Percentiles rank a stretch among this genome's conserved stretches.
These are phyloP conservation scores for Siphamia tubifer DNA, from an alignment of 2,113 vertebrate genomes.

Conservation along the genomic window DNA sequence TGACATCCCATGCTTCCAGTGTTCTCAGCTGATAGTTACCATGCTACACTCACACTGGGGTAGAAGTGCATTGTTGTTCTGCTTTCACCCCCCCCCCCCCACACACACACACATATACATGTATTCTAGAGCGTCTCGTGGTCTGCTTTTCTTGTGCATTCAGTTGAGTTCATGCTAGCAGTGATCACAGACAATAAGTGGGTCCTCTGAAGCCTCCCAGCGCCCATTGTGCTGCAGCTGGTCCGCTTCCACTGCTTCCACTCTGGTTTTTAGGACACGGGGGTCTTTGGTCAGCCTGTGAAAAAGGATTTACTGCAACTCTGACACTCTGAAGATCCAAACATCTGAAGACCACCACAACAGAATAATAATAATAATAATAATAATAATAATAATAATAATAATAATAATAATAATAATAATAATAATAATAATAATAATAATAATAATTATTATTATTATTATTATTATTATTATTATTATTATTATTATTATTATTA, in stretches of 20 bases:
- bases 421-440: too few relatives aligned
- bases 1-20: slow-evolving; percentile 87
- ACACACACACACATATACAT: too few relatives aligned
- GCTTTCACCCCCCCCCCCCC: slow-evolving; percentile 26
- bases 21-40: slow-evolving; percentile 69
- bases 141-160: slow-evolving; percentile 81
- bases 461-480: too few relatives aligned
- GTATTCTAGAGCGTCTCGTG: too few relatives aligned
- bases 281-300: background rate
- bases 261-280: slow-evolving; percentile 39
- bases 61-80: slow-evolving; percentile 65
- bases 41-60: slow-evolving; percentile 34
- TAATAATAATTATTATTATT: too few relatives aligned
- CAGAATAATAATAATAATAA: too few relatives aligned
- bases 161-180: slow-evolving; percentile 82
- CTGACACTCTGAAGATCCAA: too few relatives aligned
- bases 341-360: too few relatives aligned
- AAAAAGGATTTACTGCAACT: background rate
- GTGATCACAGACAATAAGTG: slow-evolving; percentile 59
- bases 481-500: too few relatives aligned
- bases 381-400: too few relatives aligned
- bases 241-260: slow-evolving; percentile 70
- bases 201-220: slow-evolving; percentile 26
- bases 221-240: slow-evolving; percentile 57
- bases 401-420: too few relatives aligned